phyloP scores from a whole-genome alignment of 2,797 vertebrate genomes.

The Ctenopoma kingsleyae region DNA sequence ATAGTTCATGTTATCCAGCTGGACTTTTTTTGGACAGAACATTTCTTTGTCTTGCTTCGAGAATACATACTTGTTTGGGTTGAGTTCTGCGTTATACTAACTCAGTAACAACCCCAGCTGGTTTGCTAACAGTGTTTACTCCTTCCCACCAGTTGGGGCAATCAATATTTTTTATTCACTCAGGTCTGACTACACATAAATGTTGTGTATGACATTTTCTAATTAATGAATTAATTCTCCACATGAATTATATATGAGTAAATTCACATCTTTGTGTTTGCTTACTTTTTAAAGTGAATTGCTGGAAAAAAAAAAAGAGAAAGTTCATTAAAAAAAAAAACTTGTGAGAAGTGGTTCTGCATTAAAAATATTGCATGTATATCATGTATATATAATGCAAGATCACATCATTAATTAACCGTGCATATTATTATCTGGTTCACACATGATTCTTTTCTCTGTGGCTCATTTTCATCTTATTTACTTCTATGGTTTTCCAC shows the following conservation, averaged over 20 bases:
- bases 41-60: background rate
- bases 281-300: conserved; percentile 5
- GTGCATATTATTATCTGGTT: conserved; percentile 3
- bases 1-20: background rate
- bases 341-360: background rate
- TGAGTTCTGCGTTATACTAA: background rate
- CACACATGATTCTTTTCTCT: conserved; percentile 31
- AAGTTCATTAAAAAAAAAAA: background rate
- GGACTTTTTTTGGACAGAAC: background rate
- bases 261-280: background rate
- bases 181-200: background rate
- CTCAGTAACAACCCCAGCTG: background rate
- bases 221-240: background rate
- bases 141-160: background rate
- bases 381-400: conserved; percentile 6
- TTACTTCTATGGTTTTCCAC: conserved; percentile 29
- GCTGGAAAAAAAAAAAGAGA: background rate
- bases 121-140: background rate
- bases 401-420: conserved; percentile 19
- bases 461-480: conserved; percentile 4
- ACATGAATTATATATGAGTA: background rate
- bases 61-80: background rate
- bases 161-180: background rate
- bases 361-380: conserved; percentile 12
- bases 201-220: background rate